A percentile compares a stretch with the other conserved stretches of the same genome.
These are phyloP conservation scores for Sternarchorhynchus goeldii DNA, from an alignment of 2,797 vertebrate species.

Conservation along the genomic window DNA sequence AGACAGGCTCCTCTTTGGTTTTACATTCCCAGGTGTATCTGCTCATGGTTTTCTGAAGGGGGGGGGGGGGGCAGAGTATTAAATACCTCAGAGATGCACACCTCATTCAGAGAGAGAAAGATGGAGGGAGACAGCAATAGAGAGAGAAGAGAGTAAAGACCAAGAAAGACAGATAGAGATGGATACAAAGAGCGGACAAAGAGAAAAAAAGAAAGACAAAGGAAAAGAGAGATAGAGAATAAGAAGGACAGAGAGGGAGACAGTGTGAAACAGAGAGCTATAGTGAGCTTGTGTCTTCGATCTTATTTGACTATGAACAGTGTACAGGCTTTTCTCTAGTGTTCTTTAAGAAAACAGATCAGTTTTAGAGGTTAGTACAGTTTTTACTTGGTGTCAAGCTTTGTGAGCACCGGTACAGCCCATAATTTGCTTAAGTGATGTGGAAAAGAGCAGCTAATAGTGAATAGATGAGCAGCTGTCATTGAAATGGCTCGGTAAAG, in stretches of 20 bases:
- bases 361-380: not conserved
- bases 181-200: slow-evolving; percentile 19
- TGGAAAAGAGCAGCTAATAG: not conserved
- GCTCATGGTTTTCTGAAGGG: slow-evolving; percentile 86
- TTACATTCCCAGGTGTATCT: slow-evolving; percentile 89
- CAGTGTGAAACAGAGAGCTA: not conserved
- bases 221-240: not conserved
- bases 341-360: no score
- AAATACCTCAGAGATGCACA: slow-evolving; percentile 73
- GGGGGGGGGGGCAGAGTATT: slow-evolving; percentile 79
- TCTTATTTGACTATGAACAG: slow-evolving; percentile 7
- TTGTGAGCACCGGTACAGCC: not conserved
- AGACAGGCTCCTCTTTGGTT: slow-evolving; percentile 84
- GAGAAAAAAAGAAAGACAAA: slow-evolving; percentile 1
- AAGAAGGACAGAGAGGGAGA: not conserved
- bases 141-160: slow-evolving; percentile 17
- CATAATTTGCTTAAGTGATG: not conserved
- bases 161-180: slow-evolving; percentile 14
- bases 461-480: not conserved
- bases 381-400: not conserved
- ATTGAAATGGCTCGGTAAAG: not conserved
- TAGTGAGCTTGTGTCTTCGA: slow-evolving; percentile 11
- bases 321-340: no score
- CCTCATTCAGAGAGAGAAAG: slow-evolving; percentile 53
- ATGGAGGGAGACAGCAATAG: slow-evolving; percentile 46